Evolutionary conservation across 2,888 invertebrate species (phyloP).

Genomic region (Epirrhoe alternata): DNA sequence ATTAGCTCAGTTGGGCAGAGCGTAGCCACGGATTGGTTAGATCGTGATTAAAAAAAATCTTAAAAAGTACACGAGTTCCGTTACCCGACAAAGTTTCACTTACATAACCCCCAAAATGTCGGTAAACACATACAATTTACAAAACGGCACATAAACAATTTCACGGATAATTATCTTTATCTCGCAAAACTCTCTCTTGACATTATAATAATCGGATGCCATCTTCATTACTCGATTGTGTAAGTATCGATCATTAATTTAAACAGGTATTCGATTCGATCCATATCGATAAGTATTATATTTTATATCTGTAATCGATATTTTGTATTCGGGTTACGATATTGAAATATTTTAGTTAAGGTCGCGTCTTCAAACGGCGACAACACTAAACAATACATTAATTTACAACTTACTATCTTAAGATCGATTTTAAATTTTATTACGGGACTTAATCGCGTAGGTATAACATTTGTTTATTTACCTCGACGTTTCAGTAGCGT

Average conservation of each 20-base stretch:
- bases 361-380: background rate
- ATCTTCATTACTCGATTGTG: constrained; percentile 58
- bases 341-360: constrained; percentile 34
- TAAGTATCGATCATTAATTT: constrained; percentile 56
- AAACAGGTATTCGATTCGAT: constrained; percentile 51
- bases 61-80: background rate
- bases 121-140: constrained; percentile 30
- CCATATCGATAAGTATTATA: constrained; percentile 46
- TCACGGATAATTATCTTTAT: constrained; percentile 49
- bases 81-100: constrained; percentile 2
- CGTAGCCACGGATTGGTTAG: no score
- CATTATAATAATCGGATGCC: constrained; percentile 58
- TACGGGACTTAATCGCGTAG: no score
- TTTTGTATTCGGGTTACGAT: constrained; percentile 48
- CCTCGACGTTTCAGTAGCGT: no score
- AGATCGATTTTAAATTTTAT: no score
- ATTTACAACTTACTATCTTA: no score
- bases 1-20: no score
- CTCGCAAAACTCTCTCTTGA: constrained; percentile 51
- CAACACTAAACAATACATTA: background rate
- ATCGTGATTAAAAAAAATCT: no score
- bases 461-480: no score
- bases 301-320: constrained; percentile 46
- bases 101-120: constrained; percentile 29
- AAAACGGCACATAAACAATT: constrained; percentile 46